Percentiles rank a stretch among this genome's conserved stretches.
Conservation (phyloP, 2,113 vertebrate genomes). For the Zapornia atra region DNA sequence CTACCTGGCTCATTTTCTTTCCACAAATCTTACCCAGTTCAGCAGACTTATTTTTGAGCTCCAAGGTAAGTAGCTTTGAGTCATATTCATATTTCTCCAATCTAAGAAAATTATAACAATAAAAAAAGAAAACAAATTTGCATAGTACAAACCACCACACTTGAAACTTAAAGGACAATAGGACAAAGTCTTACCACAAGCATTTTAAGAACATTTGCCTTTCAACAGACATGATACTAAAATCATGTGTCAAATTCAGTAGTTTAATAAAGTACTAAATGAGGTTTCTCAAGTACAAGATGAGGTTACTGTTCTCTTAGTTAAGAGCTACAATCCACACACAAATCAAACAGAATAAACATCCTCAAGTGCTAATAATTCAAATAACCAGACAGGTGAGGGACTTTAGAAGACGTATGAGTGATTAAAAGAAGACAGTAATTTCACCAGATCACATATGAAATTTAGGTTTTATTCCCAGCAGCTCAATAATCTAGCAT, state of each 20-base stretch:
- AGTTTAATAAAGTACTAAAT: neutral
- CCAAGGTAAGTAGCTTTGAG: conserved; percentile 51
- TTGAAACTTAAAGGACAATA: neutral
- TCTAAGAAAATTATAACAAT: conserved; percentile 57
- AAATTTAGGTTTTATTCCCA: neutral
- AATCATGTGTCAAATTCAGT: neutral
- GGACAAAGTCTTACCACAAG: neutral
- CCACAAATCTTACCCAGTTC: conserved; percentile 73
- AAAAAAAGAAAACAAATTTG: neutral
- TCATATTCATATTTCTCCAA: conserved; percentile 58
- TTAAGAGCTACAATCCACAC: neutral
- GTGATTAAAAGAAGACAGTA: neutral
- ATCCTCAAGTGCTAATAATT: neutral
- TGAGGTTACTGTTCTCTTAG: neutral
- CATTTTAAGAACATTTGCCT: neutral
- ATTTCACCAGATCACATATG: neutral
- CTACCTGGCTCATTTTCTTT: neutral
- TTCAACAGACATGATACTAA: neutral
- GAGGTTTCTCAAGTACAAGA: neutral
- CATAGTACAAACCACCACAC: neutral
- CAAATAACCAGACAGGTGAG: neutral
- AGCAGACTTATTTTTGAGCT: conserved; percentile 70
- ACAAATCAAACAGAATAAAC: neutral
- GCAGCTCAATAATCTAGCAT: neutral
- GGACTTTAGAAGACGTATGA: neutral